A percentile compares a stretch with the other conserved stretches of the same genome.
phyloP scores from a whole-genome alignment of 1,140 invertebrate genomes.

The Diachasmimorpha longicaudata region DNA sequence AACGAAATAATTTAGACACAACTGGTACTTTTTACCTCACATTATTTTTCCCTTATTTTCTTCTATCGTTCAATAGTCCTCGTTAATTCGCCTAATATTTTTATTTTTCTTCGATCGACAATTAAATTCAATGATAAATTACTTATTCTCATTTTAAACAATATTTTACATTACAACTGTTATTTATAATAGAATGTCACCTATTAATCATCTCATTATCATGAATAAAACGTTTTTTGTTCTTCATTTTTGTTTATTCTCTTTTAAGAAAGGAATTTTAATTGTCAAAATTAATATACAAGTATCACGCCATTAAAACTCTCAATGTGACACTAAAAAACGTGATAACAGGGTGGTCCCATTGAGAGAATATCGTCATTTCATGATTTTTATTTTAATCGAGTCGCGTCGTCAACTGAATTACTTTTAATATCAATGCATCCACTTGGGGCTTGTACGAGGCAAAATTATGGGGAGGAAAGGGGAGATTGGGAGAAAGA shows the following conservation, averaged over 20 bases:
- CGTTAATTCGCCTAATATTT: background rate
- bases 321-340: background rate
- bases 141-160: background rate
- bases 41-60: background rate
- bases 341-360: background rate
- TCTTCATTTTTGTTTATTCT: background rate
- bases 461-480: constrained; percentile 38
- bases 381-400: constrained; percentile 26
- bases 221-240: constrained; percentile 1
- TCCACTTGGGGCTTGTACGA: constrained; percentile 53
- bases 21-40: background rate
- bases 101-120: background rate
- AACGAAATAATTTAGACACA: constrained; percentile 5
- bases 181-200: constrained; percentile 7
- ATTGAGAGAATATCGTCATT: background rate
- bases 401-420: background rate
- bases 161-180: constrained; percentile 11
- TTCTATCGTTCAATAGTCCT: background rate
- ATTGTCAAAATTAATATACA: constrained; percentile 2
- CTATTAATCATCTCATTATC: background rate
- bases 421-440: constrained; percentile 1
- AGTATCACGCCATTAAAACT: background rate
- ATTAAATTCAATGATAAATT: constrained; percentile 7
- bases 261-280: background rate
- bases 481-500: too few species aligned